phyloP scores from a whole-genome alignment of 2,797 vertebrate genomes.

The Geotria australis region DNA sequence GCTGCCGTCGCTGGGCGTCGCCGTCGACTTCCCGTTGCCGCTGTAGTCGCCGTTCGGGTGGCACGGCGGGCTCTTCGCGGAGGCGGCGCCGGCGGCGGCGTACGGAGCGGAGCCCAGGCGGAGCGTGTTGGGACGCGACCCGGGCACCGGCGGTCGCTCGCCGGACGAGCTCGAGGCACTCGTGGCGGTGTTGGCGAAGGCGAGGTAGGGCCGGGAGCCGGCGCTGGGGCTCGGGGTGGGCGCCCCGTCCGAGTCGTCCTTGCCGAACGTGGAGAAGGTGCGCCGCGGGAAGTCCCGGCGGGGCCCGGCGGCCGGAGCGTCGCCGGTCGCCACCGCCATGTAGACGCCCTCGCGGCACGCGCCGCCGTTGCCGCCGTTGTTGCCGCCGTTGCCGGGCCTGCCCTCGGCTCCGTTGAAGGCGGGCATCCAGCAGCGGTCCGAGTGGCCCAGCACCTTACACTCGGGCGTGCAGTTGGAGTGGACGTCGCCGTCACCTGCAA shows the following conservation, averaged over 20 bases:
- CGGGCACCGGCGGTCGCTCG: too few species aligned
- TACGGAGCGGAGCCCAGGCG: too few species aligned
- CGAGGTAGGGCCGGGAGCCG: neutral
- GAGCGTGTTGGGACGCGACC: too few species aligned
- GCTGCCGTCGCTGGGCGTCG: too few species aligned
- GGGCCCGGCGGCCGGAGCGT: constrained; percentile 34
- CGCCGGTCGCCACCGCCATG: constrained; percentile 87
- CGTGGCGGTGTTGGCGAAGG: too few species aligned
- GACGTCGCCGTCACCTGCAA: constrained; percentile 45
- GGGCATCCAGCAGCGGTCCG: constrained; percentile 98
- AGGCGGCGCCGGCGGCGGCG: too few species aligned
- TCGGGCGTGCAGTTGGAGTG: constrained; percentile 98
- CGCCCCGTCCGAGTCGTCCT: constrained; percentile 45
- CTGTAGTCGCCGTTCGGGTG: too few species aligned
- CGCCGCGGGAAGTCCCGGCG: constrained; percentile 23
- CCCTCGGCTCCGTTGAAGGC: constrained; percentile 70
- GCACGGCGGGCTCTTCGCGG: too few species aligned
- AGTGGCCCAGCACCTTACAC: constrained; percentile 95
- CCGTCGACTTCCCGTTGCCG: too few species aligned
- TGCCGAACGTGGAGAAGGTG: constrained; percentile 98
- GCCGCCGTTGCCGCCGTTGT: constrained; percentile 56
- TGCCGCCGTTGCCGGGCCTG: constrained; percentile 45
- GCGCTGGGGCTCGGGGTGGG: neutral
- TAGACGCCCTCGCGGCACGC: constrained; percentile 13
- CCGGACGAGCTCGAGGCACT: too few species aligned